phyloP scores from a whole-genome alignment of 2,113 vertebrate species.

The Spheniscus mendiculus region DNA sequence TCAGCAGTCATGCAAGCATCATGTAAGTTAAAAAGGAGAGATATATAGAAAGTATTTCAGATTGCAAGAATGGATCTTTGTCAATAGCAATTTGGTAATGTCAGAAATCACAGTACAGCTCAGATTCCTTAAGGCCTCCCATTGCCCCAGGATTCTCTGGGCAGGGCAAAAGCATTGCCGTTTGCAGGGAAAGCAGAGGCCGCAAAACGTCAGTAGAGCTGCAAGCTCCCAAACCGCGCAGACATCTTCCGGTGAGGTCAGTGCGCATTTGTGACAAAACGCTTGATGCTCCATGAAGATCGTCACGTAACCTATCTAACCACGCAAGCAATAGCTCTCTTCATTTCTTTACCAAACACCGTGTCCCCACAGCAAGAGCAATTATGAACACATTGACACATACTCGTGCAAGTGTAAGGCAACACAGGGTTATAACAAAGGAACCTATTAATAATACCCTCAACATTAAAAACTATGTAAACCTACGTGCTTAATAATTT shows the following conservation, averaged over 20 bases:
- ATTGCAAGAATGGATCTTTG: background rate
- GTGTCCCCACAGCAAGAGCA: background rate
- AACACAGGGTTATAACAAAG: background rate
- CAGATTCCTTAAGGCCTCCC: background rate
- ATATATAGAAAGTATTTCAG: background rate
- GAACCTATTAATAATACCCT: slow-evolving; percentile 1
- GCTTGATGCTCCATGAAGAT: background rate
- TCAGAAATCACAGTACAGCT: background rate
- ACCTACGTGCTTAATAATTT: background rate
- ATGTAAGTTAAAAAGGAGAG: background rate
- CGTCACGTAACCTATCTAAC: background rate
- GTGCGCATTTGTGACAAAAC: background rate
- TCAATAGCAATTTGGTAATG: background rate
- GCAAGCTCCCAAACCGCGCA: background rate
- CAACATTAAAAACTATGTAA: background rate
- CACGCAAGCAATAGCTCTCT: slow-evolving; percentile 1
- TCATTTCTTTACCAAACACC: slow-evolving; percentile 34
- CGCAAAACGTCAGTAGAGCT: background rate
- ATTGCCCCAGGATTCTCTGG: background rate
- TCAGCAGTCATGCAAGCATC: background rate
- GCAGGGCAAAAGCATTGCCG: background rate
- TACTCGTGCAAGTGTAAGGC: background rate
- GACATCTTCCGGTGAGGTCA: background rate
- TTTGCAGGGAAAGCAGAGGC: background rate
- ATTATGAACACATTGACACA: background rate